A percentile compares a stretch with the other conserved stretches of the same genome.
Evolutionary conservation across 2,888 invertebrate genomes (phyloP).

Genomic region (Choreutis nemorana): DNA sequence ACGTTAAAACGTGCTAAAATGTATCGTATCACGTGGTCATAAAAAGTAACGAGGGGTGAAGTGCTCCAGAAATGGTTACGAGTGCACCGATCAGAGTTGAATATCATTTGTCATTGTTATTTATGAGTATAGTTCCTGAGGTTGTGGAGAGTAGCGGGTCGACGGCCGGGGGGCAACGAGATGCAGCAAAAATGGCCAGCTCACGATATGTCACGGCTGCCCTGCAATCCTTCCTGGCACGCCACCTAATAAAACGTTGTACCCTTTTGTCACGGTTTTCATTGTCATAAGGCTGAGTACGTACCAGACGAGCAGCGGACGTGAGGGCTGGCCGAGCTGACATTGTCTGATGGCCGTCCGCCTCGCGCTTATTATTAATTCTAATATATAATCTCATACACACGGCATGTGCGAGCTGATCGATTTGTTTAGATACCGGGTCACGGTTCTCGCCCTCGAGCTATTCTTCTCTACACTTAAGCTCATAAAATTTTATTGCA

Average conservation of each 20-base stretch:
- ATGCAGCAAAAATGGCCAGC: conserved; percentile 36
- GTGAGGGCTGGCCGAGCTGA: conserved; percentile 17
- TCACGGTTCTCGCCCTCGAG: conserved; percentile 23
- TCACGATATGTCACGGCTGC: conserved; percentile 56
- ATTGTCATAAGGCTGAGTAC: conserved; percentile 40
- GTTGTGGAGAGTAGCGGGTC: conserved; percentile 21
- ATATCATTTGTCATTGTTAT: conserved; percentile 46
- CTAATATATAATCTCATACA: conserved; percentile 27
- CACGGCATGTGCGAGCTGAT: conserved; percentile 22
- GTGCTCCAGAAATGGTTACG: conserved; percentile 24
- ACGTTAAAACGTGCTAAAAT: conserved; percentile 20
- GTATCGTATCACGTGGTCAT: conserved; percentile 23
- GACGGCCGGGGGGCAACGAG: conserved; percentile 23
- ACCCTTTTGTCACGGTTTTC: conserved; percentile 39
- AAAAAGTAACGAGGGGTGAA: conserved; percentile 29
- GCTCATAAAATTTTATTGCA: conserved; percentile 35
- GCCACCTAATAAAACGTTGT: conserved; percentile 27
- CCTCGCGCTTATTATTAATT: conserved; percentile 35
- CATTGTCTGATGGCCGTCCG: conserved; percentile 19
- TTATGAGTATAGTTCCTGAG: conserved; percentile 28
- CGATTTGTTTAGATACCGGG: conserved; percentile 37
- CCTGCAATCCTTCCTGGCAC: conserved; percentile 26
- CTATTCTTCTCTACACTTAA: conserved; percentile 23
- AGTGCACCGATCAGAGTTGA: conserved; percentile 19
- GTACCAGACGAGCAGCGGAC: conserved; percentile 33